A percentile compares a stretch with the other conserved stretches of the same genome.
Conservation (phyloP, 1,140 invertebrate genomes). For the Anthonomus grandis region DNA sequence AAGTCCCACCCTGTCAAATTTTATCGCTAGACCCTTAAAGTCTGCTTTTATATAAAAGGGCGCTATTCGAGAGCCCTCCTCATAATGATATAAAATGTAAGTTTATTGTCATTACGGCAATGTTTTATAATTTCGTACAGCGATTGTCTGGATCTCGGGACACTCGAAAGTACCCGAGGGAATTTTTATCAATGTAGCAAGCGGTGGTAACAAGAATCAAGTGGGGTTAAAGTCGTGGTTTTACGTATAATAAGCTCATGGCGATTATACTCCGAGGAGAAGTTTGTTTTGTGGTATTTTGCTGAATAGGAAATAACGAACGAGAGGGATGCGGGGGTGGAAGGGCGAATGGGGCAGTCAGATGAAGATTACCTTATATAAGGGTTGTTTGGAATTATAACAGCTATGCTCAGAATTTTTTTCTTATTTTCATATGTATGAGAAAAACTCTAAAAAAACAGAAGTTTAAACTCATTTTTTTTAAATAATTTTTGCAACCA, state of each 20-base stretch:
- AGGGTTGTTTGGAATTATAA: too few relatives aligned
- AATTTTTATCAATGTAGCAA: conserved; percentile 25
- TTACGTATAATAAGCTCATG: conserved; percentile 28
- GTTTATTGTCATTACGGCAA: conserved; percentile 30
- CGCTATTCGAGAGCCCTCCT: conserved; percentile 21
- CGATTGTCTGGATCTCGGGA: conserved; percentile 26
- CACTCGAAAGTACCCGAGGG: conserved; percentile 28
- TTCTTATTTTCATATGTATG: too few relatives aligned
- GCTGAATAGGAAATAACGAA: too few relatives aligned
- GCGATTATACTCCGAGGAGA: conserved; percentile 16
- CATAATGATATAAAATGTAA: conserved; percentile 29
- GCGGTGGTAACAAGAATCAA: conserved; percentile 27
- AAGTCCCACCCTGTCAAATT: conserved; percentile 7
- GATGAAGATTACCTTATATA: too few relatives aligned
- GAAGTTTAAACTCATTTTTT: too few relatives aligned
- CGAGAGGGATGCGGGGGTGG: too few relatives aligned
- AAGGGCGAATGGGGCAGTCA: too few relatives aligned
- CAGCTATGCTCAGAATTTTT: too few relatives aligned
- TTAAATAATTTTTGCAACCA: too few relatives aligned
- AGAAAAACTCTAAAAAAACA: too few relatives aligned
- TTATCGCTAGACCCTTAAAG: neutral
- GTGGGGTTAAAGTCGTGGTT: conserved; percentile 28
- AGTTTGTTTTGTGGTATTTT: neutral
- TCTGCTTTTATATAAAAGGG: conserved; percentile 14
- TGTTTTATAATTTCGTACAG: conserved; percentile 31